Conservation (phyloP, 2,113 vertebrate genomes). For the Falcunculus frontatus region DNA sequence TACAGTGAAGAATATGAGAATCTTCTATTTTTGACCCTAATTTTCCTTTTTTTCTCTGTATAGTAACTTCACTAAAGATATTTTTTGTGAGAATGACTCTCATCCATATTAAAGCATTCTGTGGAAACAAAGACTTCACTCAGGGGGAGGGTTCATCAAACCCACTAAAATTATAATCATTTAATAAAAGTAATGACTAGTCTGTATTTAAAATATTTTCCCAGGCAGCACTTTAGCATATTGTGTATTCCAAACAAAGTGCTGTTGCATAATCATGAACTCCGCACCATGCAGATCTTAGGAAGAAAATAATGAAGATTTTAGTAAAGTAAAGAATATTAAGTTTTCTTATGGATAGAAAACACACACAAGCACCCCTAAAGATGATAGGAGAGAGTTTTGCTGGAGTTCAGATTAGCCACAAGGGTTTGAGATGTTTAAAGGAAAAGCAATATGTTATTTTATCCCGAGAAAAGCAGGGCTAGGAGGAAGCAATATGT, state of each 20-base stretch:
- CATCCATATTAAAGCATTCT: slow-evolving; percentile 44
- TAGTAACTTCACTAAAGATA: not conserved
- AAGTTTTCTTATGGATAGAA: not conserved
- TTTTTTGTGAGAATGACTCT: slow-evolving; percentile 20
- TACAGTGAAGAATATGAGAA: not conserved
- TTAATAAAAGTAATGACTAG: slow-evolving; percentile 54
- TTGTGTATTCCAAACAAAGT: slow-evolving; percentile 52
- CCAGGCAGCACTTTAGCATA: slow-evolving; percentile 34
- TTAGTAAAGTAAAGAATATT: not conserved
- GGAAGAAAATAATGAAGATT: not conserved
- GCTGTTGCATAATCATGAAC: slow-evolving; percentile 32
- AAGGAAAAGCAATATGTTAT: not conserved
- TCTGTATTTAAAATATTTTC: slow-evolving; percentile 58
- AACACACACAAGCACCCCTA: not conserved
- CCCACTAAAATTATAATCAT: slow-evolving; percentile 45
- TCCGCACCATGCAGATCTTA: not conserved
- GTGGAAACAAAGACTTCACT: slow-evolving; percentile 45
- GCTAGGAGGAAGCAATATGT: not conserved
- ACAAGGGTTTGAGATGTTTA: not conserved
- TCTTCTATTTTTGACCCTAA: not conserved
- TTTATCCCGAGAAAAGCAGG: not conserved
- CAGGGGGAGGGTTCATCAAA: slow-evolving; percentile 18
- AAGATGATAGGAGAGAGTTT: not conserved
- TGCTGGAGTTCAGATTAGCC: not conserved
- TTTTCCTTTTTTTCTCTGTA: not conserved